Percentiles rank a stretch among this genome's conserved stretches.
Conservation (phyloP, 2,888 invertebrate genomes). For the Drosophila tanythrix region DNA sequence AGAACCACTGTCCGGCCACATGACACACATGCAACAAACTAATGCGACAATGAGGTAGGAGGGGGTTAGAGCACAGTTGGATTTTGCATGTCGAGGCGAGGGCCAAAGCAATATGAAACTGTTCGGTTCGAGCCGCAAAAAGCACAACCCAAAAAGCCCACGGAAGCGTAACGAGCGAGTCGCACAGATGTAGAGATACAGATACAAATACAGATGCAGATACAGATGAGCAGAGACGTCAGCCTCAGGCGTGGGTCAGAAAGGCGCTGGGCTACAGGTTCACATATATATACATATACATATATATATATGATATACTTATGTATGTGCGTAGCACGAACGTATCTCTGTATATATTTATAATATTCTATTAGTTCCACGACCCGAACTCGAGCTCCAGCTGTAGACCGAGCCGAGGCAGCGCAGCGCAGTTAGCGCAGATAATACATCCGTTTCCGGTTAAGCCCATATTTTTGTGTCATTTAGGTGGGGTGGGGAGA, state of each 20-base stretch:
- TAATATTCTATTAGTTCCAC: conserved; percentile 81
- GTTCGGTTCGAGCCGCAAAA: conserved; percentile 59
- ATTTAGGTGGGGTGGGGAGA: conserved; percentile 53
- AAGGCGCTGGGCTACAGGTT: conserved; percentile 57
- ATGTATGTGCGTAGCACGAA: background rate
- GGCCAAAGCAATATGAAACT: conserved; percentile 34
- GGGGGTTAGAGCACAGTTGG: conserved; percentile 7
- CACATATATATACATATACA: background rate
- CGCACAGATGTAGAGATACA: conserved; percentile 23
- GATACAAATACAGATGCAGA: conserved; percentile 11
- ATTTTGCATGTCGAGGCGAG: conserved; percentile 70
- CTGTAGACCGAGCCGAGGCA: conserved; percentile 43
- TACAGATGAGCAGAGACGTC: conserved; percentile 43
- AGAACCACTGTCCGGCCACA: conserved; percentile 45
- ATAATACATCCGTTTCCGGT: conserved; percentile 86
- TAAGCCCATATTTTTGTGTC: conserved; percentile 85
- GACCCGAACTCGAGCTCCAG: conserved; percentile 60
- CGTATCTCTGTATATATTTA: conserved; percentile 40
- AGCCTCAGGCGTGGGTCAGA: conserved; percentile 71
- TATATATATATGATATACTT: background rate
- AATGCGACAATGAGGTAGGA: conserved; percentile 22
- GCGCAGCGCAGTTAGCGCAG: conserved; percentile 85
- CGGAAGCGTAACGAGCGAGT: conserved; percentile 75
- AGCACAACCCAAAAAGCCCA: conserved; percentile 76
- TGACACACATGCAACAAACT: conserved; percentile 64